Evolutionary conservation across 2,797 vertebrate genomes (phyloP).

Genomic region (Falco columbarius): DNA sequence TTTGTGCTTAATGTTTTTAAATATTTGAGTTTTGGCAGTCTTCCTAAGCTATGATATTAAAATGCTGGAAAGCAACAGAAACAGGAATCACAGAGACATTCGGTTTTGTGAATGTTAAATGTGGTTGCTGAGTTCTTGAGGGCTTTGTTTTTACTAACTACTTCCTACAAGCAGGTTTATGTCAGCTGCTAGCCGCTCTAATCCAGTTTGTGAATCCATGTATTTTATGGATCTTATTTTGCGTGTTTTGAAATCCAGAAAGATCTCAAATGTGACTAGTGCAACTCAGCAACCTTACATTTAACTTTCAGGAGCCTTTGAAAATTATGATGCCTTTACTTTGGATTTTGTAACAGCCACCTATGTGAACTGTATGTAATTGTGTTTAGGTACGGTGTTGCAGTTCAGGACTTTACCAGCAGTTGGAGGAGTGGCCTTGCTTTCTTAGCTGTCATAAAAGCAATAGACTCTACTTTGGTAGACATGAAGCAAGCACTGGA

Average conservation of each 20-base stretch:
- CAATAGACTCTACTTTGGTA: conserved; percentile 91
- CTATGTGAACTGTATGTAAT: neutral
- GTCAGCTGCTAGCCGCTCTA: neutral
- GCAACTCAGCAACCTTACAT: neutral
- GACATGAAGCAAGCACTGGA: conserved; percentile 92
- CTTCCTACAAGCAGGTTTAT: conserved; percentile 32
- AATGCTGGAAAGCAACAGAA: conserved; percentile 45
- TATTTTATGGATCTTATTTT: neutral
- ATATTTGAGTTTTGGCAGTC: conserved; percentile 34
- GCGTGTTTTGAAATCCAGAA: neutral
- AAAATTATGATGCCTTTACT: neutral
- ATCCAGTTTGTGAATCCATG: neutral
- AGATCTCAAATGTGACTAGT: neutral
- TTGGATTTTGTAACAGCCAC: neutral
- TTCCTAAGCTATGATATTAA: conserved; percentile 45
- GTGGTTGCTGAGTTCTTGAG: conserved; percentile 31
- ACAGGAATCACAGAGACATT: conserved; percentile 31
- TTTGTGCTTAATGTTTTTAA: conserved; percentile 54
- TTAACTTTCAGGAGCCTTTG: neutral
- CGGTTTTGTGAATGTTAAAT: conserved; percentile 42
- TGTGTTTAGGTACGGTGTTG: conserved; percentile 88
- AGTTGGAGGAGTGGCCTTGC: conserved; percentile 96
- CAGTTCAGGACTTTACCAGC: conserved; percentile 92
- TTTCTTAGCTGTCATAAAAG: conserved; percentile 95
- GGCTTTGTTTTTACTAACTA: conserved; percentile 29